Conservation (phyloP, 1,140 invertebrate genomes). For the Cherax quadricarinatus region DNA sequence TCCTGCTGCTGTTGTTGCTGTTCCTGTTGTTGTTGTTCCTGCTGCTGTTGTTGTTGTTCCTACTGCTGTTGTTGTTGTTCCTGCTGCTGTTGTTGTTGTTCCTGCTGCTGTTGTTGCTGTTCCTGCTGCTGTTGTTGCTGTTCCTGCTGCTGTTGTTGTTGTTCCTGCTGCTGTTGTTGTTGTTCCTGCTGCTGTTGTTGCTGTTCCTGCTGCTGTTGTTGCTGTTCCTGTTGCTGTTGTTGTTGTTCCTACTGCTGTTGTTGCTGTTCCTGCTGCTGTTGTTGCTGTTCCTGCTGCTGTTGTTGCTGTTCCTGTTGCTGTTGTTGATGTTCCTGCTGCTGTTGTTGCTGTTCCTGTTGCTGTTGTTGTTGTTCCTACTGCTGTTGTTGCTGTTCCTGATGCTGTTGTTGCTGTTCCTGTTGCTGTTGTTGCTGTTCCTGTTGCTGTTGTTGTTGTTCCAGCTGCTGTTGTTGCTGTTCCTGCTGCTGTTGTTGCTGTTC, state of each 20-base stretch:
- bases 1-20: slow-evolving; percentile 10
- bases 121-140: background rate
- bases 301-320: background rate
- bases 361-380: no score
- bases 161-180: no score
- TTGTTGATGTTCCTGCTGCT: no score
- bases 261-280: no score
- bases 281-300: no score
- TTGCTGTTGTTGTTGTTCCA: background rate
- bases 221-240: no score
- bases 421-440: slow-evolving; percentile 22
- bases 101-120: slow-evolving; percentile 10
- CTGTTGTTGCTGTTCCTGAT: no score
- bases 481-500: slow-evolving; percentile 6
- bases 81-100: slow-evolving; percentile 11
- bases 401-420: background rate
- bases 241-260: no score
- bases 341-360: no score
- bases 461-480: background rate
- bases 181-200: no score
- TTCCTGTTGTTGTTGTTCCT: background rate
- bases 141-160: no score
- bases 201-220: no score
- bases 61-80: background rate
- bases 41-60: slow-evolving; percentile 3